A percentile compares a stretch with the other conserved stretches of the same genome.
Conservation (phyloP, 2,888 invertebrate species). For the Drosophila setosimentum region DNA sequence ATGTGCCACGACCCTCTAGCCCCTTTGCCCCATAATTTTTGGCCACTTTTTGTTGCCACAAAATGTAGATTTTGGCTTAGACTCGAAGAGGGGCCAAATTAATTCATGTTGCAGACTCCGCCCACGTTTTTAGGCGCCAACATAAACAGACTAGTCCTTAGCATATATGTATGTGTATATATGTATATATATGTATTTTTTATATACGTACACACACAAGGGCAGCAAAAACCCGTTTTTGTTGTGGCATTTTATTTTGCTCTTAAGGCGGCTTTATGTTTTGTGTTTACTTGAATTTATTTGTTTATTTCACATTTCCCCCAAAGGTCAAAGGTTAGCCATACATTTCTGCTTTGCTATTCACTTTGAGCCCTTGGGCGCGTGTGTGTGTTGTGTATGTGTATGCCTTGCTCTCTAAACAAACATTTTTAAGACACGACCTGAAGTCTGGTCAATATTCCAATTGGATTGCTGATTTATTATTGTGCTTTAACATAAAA, state of each 20-base stretch:
- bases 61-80: constrained; percentile 55
- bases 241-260: constrained; percentile 44
- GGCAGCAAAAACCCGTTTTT: constrained; percentile 1
- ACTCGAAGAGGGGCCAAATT: constrained; percentile 51
- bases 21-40: constrained; percentile 3
- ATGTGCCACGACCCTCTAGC: constrained; percentile 3
- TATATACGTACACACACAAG: not conserved
- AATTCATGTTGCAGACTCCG: constrained; percentile 53
- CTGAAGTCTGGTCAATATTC: not conserved
- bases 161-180: not conserved
- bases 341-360: constrained; percentile 50
- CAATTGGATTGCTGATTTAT: constrained; percentile 2
- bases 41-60: constrained; percentile 5
- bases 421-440: not conserved
- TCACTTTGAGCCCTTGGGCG: constrained; percentile 26
- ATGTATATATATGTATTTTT: not conserved
- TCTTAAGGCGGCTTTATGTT: constrained; percentile 57
- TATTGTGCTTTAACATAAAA: not conserved
- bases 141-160: constrained; percentile 24
- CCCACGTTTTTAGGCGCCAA: constrained; percentile 38
- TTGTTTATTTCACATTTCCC: constrained; percentile 75
- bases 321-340: constrained; percentile 72
- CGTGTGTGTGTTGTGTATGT: not conserved
- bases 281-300: constrained; percentile 71
- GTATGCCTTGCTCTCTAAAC: constrained; percentile 4